A percentile compares a stretch with the other conserved stretches of the same genome.
phyloP scores from a whole-genome alignment of 2,888 invertebrate species.

The Polylopha cassiicola region DNA sequence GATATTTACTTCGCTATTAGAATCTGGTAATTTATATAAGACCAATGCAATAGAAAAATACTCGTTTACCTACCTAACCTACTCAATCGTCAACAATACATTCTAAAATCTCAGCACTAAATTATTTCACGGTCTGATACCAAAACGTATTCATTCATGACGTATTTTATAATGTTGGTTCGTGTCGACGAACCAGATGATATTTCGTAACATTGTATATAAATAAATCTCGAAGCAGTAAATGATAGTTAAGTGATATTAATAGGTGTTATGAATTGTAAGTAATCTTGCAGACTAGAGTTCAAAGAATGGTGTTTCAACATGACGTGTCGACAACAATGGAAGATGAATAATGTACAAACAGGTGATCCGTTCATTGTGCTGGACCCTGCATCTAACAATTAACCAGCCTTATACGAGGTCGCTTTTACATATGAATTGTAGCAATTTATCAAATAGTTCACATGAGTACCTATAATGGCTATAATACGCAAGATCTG shows the following conservation, averaged over 20 bases:
- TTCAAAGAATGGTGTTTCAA: conserved; percentile 48
- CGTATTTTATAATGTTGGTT: conserved; percentile 7
- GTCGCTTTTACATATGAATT: conserved; percentile 10
- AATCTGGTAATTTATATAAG: conserved; percentile 22
- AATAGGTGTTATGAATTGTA: conserved; percentile 33
- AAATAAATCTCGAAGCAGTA: conserved; percentile 13
- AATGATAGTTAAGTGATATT: conserved; percentile 29
- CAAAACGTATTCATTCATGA: conserved; percentile 13
- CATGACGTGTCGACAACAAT: conserved; percentile 43
- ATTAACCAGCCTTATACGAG: conserved; percentile 11
- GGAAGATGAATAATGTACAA: conserved; percentile 27
- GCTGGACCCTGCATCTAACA: conserved; percentile 12
- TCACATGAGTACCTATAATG: too few species aligned
- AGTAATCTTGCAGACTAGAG: conserved; percentile 31
- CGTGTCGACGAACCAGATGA: conserved; percentile 3
- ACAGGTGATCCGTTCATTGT: conserved; percentile 18
- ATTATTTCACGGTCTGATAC: conserved; percentile 17
- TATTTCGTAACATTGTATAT: conserved; percentile 10
- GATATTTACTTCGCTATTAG: conserved; percentile 3
- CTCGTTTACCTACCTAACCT: conserved; percentile 8
- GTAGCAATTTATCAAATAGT: background rate
- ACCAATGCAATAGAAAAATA: conserved; percentile 15
- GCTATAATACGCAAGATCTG: conserved; percentile 11
- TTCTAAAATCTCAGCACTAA: conserved; percentile 14
- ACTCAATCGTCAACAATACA: background rate